Evolutionary conservation across 2,888 invertebrate genomes (phyloP).

Genomic region (Lampropteryx suffumata): DNA sequence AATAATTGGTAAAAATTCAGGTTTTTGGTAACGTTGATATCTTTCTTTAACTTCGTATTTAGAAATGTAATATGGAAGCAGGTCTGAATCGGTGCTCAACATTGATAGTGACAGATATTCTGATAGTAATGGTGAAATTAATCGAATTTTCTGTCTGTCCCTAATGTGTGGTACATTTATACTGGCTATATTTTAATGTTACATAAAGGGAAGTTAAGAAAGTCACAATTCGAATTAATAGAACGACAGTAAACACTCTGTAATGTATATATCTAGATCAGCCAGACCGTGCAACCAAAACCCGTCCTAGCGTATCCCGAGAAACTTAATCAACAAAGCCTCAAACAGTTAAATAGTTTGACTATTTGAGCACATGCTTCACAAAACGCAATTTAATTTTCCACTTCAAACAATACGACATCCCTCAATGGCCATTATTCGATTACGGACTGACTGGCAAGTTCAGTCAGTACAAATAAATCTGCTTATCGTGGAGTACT

Average conservation of each 20-base stretch:
- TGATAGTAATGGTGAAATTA: no score
- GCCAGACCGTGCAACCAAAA: background rate
- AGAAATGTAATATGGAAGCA: no score
- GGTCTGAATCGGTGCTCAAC: no score
- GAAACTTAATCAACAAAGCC: slow-evolving; percentile 20
- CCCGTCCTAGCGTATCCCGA: slow-evolving; percentile 5
- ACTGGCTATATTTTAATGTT: no score
- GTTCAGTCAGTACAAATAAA: slow-evolving; percentile 56
- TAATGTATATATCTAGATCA: slow-evolving; percentile 6
- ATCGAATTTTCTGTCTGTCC: no score
- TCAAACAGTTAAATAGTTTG: slow-evolving; percentile 26
- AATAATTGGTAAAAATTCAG: slow-evolving; percentile 1
- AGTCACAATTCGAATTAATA: slow-evolving; percentile 3
- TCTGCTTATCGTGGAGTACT: slow-evolving; percentile 26
- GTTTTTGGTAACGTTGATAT: slow-evolving; percentile 5
- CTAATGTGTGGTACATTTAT: no score
- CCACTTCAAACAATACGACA: slow-evolving; percentile 34
- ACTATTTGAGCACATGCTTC: slow-evolving; percentile 25
- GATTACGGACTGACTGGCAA: slow-evolving; percentile 52
- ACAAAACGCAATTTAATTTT: slow-evolving; percentile 39
- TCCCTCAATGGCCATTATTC: slow-evolving; percentile 54
- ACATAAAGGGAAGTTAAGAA: no score
- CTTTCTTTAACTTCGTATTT: no score
- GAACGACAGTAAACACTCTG: background rate
- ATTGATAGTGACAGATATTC: no score